Evolutionary conservation across 23 tunicate genomes (phyloP).

Genomic region (Halocynthia roretzi): DNA sequence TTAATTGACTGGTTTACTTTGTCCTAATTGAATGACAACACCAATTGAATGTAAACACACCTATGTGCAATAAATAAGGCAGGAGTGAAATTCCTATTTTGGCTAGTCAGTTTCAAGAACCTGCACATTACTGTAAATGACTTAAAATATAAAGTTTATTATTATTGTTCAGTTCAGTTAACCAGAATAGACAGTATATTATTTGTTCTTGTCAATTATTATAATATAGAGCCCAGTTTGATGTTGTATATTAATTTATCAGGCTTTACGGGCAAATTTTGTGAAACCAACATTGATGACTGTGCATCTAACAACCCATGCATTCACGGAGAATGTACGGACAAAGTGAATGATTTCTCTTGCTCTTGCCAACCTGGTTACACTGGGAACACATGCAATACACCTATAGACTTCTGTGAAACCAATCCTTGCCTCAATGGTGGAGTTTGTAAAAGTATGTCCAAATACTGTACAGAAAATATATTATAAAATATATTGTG

Average conservation of each 20-base stretch:
- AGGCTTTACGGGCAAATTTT: slow-evolving; percentile 58
- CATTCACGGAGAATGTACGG: slow-evolving; percentile 43
- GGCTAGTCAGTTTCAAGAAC: too few relatives aligned
- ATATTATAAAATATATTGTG: neutral
- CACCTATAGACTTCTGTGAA: slow-evolving; percentile 47
- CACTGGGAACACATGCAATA: slow-evolving; percentile 44
- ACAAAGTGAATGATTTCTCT: slow-evolving; percentile 23
- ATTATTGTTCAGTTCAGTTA: too few relatives aligned
- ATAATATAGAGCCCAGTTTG: neutral
- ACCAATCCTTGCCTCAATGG: slow-evolving; percentile 55
- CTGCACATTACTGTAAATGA: too few relatives aligned
- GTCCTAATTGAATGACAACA: too few relatives aligned
- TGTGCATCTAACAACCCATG: slow-evolving; percentile 39
- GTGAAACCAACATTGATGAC: slow-evolving; percentile 55
- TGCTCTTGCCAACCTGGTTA: slow-evolving; percentile 47
- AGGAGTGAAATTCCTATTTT: too few relatives aligned
- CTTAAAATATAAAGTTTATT: too few relatives aligned
- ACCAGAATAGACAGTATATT: too few relatives aligned
- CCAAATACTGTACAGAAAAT: too few relatives aligned
- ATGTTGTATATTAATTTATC: neutral
- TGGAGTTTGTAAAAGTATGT: slow-evolving; percentile 56
- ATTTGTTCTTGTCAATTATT: too few relatives aligned
- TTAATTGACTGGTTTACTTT: too few relatives aligned
- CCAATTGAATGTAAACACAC: too few relatives aligned
- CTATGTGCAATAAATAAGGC: too few relatives aligned